Base-by-base conservation (phyloP, 2,113 vertebrate genomes). In the Antigone vipio region DNA sequence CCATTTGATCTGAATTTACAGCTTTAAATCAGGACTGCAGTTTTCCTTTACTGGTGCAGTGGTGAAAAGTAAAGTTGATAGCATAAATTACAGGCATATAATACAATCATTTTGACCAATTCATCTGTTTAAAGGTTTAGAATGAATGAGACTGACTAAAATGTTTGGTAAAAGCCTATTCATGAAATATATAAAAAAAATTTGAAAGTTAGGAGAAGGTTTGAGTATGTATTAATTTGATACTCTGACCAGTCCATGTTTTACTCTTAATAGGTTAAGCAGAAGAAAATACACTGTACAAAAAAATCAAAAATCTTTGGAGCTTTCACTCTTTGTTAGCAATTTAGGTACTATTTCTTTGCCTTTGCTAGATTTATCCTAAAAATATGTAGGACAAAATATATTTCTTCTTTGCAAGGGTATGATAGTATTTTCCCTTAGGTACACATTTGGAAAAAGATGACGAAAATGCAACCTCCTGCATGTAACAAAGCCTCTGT, bases 1-100 rank as follows among this genome's bases (percentile, higher is more conserved):
- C 96, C 96, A 95, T 97, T 98, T 98, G 97, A 97, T 97, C 52
- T 84, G 95, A 98, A 97, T 97, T 97, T 97, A 95, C 77, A 95
- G 95, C 93, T 93, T 97, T 95, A 91, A 89, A 94, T 96, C 76
- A 85, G 88, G 87, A 69, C 45, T 13, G 30, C 35, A 15, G 72
- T 90, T 53, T 92, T 96, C 75, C 68, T 92, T 96, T 76, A 85
- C 45, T 64, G 35, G 11, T 92, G 85, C 74, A 53, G 71, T 64
- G 55, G 79, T 93, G 64, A 59, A 87, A 89, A 93, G 81, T 69
- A 66, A 82, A 76, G 67, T 88, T 74, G 69, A 38, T 67, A 50
- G 64, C 47, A 12, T 63, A 86, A 91, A 88, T 76, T 85, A 66
- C 45, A 83, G 67, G 38, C 55, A 44, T 67, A 35, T 30, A 88